Base-by-base conservation (phyloP, 2,797 vertebrate genomes). In the Chromobotia macracanthus region DNA sequence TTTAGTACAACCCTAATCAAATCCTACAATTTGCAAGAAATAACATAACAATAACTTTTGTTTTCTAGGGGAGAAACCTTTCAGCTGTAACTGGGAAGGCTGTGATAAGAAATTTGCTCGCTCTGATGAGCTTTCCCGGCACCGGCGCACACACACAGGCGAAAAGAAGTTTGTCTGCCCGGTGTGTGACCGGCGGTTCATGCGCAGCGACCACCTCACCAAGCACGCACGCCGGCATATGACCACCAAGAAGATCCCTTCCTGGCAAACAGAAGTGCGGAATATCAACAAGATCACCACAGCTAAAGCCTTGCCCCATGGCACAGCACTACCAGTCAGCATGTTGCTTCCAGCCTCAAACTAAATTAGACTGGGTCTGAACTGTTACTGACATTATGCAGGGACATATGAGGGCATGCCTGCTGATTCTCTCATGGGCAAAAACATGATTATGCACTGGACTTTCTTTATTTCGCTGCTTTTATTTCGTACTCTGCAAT, bases 161-260 rank as follows among this genome's bases (percentile, higher is more conserved):
- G 98, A 99, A 90, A 99, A 99, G 88, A 98, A 97, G 77, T 99
- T 99, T 18, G 96, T 92, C 2, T 99, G 98, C 51, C 96, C 96
- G 0, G 95, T 96, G 81, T 99, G 98, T 0, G 97, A 96, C 70
- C 94, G 97, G 1, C 94, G 97, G 38, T 99, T 99, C 90, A 99
- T 99, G 98, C 96, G 98, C 86, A 99, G 98, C 0, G 98, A 99
- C 64, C 98, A 99, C 91, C 90, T 99, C 85, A 98, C 97, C 0
- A 99, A 99, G 86, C 98, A 99, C 0, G 94, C 98, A 41, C 95
- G 97, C 9, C 96, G 97, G 65, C 98, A 99, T 89, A 94, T 96
- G 95, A 93, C 94, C 56, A 92, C 96, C 13, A 97, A 96, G 92
- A 99, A 97, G 88, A 86, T 95, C 50, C 96, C 96, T 5, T 95